Evolutionary conservation across 1,140 invertebrate genomes (phyloP).

Genomic region (Caenorhabditis remanei): DNA sequence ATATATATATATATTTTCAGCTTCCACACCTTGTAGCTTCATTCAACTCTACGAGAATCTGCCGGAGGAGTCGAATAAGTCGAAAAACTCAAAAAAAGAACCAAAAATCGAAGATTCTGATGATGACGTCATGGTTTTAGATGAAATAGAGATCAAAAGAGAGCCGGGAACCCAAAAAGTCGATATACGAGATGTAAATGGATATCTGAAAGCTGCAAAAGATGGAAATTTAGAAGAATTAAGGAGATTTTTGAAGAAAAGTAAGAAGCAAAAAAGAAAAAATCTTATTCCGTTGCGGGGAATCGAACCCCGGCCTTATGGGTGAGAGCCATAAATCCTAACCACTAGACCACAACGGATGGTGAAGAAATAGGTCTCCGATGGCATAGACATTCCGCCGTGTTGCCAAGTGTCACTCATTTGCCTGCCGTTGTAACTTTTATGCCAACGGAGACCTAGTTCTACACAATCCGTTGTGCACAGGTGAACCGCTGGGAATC

Average conservation of each 20-base stretch:
- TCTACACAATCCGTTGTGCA: not conserved
- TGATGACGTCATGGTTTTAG: constrained; percentile 18
- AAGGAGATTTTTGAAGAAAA: not conserved
- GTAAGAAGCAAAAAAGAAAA: not conserved
- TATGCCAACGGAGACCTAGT: not conserved
- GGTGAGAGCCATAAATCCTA: constrained; percentile 88
- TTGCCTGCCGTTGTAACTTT: too few species aligned
- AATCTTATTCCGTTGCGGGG: constrained; percentile 81
- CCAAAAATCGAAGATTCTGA: not conserved
- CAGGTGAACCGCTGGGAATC: too few species aligned
- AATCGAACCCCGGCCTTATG: constrained; percentile 87
- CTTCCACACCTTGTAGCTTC: not conserved
- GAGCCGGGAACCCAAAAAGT: not conserved
- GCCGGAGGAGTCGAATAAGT: not conserved
- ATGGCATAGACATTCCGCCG: too few species aligned
- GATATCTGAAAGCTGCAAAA: constrained; percentile 35
- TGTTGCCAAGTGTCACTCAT: too few species aligned
- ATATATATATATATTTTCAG: not conserved
- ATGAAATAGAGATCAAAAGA: not conserved
- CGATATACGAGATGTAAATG: not conserved
- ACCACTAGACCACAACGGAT: constrained; percentile 79
- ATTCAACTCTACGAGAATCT: not conserved
- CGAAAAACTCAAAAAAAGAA: not conserved
- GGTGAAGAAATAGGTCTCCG: not conserved
- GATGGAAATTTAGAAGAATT: constrained; percentile 40